Percentiles rank a stretch among this genome's conserved stretches.
Conservation (phyloP, 2,888 invertebrate species). For the Parelbella ahira region DNA sequence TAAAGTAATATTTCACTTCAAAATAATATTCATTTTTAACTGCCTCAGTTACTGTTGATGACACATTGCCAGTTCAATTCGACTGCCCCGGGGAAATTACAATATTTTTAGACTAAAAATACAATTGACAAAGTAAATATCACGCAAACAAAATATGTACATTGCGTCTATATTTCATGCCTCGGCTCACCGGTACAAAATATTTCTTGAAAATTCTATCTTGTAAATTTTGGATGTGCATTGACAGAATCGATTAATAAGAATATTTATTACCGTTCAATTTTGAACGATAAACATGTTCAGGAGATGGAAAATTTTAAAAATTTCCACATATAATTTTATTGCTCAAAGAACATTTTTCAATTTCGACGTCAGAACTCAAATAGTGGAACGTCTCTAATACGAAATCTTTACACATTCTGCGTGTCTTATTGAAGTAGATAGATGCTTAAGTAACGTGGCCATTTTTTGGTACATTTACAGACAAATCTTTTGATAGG, state of each 20-base stretch:
- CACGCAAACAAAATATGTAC: slow-evolving; percentile 9
- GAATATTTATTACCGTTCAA: slow-evolving; percentile 1
- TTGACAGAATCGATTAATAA: slow-evolving; percentile 1
- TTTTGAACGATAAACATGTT: slow-evolving; percentile 2
- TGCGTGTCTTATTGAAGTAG: too few species aligned
- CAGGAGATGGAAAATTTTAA: too few species aligned
- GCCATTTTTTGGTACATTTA: too few species aligned
- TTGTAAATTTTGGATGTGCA: slow-evolving; percentile 4
- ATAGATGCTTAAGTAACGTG: too few species aligned
- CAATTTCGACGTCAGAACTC: too few species aligned
- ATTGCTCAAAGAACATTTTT: too few species aligned
- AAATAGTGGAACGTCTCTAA: too few species aligned
- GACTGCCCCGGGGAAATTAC: slow-evolving; percentile 16
- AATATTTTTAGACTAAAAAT: slow-evolving; percentile 7
- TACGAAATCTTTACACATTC: too few species aligned
- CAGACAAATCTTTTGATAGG: slow-evolving; percentile 2
- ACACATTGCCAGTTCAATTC: slow-evolving; percentile 6
- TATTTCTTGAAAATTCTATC: slow-evolving; percentile 14
- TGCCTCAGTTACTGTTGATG: too few species aligned
- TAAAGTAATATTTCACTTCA: too few species aligned
- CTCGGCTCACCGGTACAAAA: slow-evolving; percentile 5
- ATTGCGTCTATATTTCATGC: slow-evolving; percentile 19
- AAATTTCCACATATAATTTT: too few species aligned
- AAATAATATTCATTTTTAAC: too few species aligned
- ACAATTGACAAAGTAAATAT: slow-evolving; percentile 12